A percentile compares a stretch with the other conserved stretches of the same genome.
Conservation (phyloP, 53 echinoderm and acorn worm species). For the Hippasteria phrygiana region DNA sequence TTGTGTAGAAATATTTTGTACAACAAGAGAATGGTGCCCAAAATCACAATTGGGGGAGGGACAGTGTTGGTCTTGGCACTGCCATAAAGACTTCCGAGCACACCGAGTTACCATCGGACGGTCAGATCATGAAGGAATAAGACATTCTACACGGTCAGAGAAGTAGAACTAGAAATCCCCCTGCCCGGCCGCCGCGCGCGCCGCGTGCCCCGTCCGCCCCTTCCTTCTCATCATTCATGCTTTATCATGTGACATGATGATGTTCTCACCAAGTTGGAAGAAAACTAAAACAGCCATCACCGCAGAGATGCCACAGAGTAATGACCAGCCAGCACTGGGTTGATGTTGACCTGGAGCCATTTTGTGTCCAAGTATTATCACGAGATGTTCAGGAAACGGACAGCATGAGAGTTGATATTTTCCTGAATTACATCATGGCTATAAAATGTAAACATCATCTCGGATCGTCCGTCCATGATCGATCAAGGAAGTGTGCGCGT, state of each 20-base stretch:
- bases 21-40: too few relatives aligned
- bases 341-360: slow-evolving; percentile 32
- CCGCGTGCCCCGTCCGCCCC: too few relatives aligned
- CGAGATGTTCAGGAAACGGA: neutral
- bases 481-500: neutral
- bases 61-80: too few relatives aligned
- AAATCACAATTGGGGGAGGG: too few relatives aligned
- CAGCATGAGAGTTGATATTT: neutral
- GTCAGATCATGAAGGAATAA: too few relatives aligned
- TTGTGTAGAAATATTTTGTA: too few relatives aligned
- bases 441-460: neutral
- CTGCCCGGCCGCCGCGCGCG: too few relatives aligned
- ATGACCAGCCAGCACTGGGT: slow-evolving; percentile 22
- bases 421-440: too few relatives aligned
- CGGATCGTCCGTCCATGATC: neutral
- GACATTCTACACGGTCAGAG: too few relatives aligned
- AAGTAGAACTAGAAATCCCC: too few relatives aligned
- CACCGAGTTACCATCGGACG: too few relatives aligned
- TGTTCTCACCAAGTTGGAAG: slow-evolving; percentile 51
- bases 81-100: too few relatives aligned
- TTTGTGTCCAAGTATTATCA: neutral
- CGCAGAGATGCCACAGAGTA: slow-evolving; percentile 33
- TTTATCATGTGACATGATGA: neutral
- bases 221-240: neutral
- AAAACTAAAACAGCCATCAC: slow-evolving; percentile 43